Conservation (phyloP, 2,113 vertebrate species). For the Hydrochoerus hydrochaeris region DNA sequence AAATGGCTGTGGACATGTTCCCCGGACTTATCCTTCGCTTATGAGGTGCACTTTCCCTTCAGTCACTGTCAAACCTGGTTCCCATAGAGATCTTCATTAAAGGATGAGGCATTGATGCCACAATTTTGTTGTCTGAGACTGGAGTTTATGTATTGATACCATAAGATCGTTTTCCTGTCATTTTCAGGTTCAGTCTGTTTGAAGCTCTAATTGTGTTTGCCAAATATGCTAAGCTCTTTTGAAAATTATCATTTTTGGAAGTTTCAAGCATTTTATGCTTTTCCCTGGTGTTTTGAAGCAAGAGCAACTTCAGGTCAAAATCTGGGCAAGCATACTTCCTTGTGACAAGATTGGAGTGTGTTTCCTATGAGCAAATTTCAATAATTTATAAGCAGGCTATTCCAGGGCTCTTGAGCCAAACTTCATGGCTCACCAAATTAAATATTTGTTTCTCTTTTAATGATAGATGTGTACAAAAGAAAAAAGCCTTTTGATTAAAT, state of each 20-base stretch:
- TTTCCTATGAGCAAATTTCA: conserved; percentile 37
- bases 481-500: background rate
- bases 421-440: conserved; percentile 20
- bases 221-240: conserved; percentile 55
- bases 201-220: background rate
- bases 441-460: conserved; percentile 24
- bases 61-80: background rate
- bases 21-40: rapidly evolving
- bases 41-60: background rate
- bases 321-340: background rate
- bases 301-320: background rate
- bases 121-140: background rate
- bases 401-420: conserved; percentile 18
- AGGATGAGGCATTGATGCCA: background rate
- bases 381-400: conserved; percentile 38
- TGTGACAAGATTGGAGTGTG: background rate
- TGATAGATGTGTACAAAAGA: background rate
- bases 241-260: conserved; percentile 51
- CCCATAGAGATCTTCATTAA: background rate
- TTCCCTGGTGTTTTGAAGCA: conserved; percentile 25
- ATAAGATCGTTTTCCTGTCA: background rate
- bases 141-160: background rate
- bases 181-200: background rate
- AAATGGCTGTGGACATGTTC: rapidly evolving
- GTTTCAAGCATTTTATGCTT: background rate